These are phyloP conservation scores for Rhamnusium bicolor DNA, from an alignment of 2,888 invertebrate species.

Conservation along the genomic window DNA sequence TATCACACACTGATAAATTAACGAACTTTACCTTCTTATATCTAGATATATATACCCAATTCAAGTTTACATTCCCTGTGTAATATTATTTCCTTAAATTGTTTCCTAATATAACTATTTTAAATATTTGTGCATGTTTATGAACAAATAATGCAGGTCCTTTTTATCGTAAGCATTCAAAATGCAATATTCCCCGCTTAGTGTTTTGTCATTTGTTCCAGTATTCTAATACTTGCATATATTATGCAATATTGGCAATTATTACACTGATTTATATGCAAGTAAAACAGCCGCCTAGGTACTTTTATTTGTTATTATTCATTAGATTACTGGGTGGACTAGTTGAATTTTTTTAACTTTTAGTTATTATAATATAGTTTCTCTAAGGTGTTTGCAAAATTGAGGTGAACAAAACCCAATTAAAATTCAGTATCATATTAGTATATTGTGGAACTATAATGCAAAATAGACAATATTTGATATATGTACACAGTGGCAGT, in stretches of 20 bases:
- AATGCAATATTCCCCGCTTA: neutral
- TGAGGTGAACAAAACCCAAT: neutral
- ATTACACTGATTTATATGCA: neutral
- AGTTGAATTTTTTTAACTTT: slow-evolving; percentile 9
- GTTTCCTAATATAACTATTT: neutral
- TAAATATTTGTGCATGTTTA: neutral
- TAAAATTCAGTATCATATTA: neutral
- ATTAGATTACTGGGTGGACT: slow-evolving; percentile 20
- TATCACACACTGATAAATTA: slow-evolving; percentile 20
- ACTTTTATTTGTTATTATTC: slow-evolving; percentile 22
- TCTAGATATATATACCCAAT: slow-evolving; percentile 22
- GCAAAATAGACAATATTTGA: too few relatives aligned
- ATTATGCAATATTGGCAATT: slow-evolving; percentile 4
- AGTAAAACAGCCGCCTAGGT: neutral
- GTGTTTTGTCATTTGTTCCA: neutral
- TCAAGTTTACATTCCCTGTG: slow-evolving; percentile 14
- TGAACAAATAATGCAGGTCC: neutral
- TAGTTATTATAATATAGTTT: neutral
- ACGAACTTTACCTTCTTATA: slow-evolving; percentile 7
- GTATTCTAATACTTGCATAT: neutral
- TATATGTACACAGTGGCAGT: too few relatives aligned
- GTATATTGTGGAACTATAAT: too few relatives aligned
- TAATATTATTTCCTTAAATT: neutral
- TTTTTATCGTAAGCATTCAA: neutral
- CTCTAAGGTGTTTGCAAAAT: neutral